These are phyloP conservation scores for Luperina nickerlii DNA, from an alignment of 2,888 invertebrate genomes.

Conservation along the genomic window DNA sequence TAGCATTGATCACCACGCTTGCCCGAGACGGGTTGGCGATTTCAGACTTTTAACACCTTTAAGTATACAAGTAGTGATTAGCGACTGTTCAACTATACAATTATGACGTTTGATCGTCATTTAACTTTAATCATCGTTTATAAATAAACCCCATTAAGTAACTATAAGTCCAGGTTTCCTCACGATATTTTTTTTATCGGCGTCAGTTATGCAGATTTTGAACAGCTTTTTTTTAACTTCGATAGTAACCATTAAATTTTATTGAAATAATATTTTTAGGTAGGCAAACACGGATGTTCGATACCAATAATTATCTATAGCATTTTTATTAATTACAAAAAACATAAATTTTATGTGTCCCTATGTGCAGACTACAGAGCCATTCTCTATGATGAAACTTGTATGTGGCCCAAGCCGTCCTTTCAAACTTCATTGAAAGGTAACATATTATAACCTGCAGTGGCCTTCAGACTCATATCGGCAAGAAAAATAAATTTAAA, in stretches of 20 bases:
- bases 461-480: conserved; percentile 46
- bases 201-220: not conserved
- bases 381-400: conserved; percentile 39
- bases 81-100: too few species aligned
- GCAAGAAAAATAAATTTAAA: conserved; percentile 35
- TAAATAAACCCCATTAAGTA: too few species aligned
- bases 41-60: not conserved
- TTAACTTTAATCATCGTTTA: too few species aligned
- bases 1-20: too few species aligned
- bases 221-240: not conserved
- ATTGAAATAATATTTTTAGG: not conserved
- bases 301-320: not conserved
- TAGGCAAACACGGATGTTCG: not conserved
- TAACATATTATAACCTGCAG: conserved; percentile 2
- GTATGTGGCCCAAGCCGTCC: conserved; percentile 7
- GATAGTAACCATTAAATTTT: not conserved
- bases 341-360: not conserved
- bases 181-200: too few species aligned
- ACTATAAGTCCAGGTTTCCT: too few species aligned
- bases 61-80: too few species aligned
- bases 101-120: too few species aligned
- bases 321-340: not conserved
- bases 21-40: not conserved
- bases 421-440: conserved; percentile 30
- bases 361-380: not conserved